Base-by-base conservation (phyloP, 1,140 invertebrate species). In the Ips typographus region DNA sequence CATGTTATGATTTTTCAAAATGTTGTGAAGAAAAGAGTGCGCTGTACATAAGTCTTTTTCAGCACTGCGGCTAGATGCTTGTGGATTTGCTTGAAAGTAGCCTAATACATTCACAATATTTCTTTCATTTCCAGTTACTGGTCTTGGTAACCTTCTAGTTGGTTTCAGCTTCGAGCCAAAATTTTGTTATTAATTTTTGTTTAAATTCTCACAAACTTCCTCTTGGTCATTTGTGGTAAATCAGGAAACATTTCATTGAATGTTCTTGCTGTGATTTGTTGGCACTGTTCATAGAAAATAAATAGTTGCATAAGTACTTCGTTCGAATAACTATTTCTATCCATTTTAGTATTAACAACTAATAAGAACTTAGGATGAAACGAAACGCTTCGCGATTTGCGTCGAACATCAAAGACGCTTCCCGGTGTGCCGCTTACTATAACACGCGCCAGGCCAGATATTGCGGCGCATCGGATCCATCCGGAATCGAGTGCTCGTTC, bases 41-140 rank as follows among this genome's bases (percentile, higher is more conserved):
- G 5, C 22, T 43, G 53, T 2, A n/a, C 51, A 22, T 40, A 65
- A 65, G 2, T 52, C 62, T 3, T 40, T 41, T 52, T 52, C 62
- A n/a, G 47, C 62, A 22, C 49, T 65, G 4, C 52, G 62, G n/a
- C 41, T 40, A 2, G 47, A 65, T 38, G 38, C 8, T 53, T 52
- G 4, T n/a, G 62, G 47, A 53, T 53, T 38, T 42, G 49, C 62
- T 38, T 55, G 38, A 55, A 65, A 65, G 39, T 65, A 65, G 5
- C 36, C 49, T 8, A 65, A 53, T 40, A 65, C 62, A 52, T 65
- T 65, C 22, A 65, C 37, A 41, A 40, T 38, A 55, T 52, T 53
- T 6, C 39, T 4, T 65, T 62, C 42, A 47, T 52, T 47, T 36
- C 8, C 37, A 62, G 39, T 3, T 4, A 62, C 43, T 5, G 37